Conservation (phyloP, 2,113 vertebrate species). For the Tylochromis polylepis region DNA sequence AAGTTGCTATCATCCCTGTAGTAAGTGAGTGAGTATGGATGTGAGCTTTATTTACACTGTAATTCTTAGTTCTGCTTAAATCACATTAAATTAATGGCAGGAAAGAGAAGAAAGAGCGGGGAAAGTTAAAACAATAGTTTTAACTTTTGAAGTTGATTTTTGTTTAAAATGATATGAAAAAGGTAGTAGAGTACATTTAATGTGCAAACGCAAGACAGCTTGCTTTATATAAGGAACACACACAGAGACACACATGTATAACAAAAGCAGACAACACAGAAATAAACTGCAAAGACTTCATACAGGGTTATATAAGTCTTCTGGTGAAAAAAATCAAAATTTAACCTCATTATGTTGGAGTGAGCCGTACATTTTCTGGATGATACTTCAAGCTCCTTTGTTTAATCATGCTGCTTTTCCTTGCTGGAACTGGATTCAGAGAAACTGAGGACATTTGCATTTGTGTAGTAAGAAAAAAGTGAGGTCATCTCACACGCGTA, state of each 20-base stretch:
- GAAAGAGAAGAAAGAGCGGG: neutral
- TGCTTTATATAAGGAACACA: neutral
- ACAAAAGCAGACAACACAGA: neutral
- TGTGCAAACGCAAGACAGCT: neutral
- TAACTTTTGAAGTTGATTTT: neutral
- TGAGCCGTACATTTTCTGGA: neutral
- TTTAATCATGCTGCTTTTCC: neutral
- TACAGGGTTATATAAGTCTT: neutral
- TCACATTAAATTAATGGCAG: neutral
- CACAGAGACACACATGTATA: neutral
- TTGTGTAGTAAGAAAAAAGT: neutral
- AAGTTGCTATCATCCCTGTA: neutral
- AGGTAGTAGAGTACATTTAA: neutral
- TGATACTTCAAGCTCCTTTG: neutral
- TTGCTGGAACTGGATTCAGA: neutral
- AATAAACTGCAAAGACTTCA: neutral
- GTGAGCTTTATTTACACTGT: neutral
- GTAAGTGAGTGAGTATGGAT: neutral
- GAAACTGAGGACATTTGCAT: neutral
- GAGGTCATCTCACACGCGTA: neutral
- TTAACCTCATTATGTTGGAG: neutral
- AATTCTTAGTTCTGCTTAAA: neutral
- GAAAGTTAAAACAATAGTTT: neutral
- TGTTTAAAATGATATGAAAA: neutral
- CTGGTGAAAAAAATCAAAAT: neutral